Evolutionary conservation across 1,140 invertebrate species (phyloP).

Genomic region (Zaprionus inermis): DNA sequence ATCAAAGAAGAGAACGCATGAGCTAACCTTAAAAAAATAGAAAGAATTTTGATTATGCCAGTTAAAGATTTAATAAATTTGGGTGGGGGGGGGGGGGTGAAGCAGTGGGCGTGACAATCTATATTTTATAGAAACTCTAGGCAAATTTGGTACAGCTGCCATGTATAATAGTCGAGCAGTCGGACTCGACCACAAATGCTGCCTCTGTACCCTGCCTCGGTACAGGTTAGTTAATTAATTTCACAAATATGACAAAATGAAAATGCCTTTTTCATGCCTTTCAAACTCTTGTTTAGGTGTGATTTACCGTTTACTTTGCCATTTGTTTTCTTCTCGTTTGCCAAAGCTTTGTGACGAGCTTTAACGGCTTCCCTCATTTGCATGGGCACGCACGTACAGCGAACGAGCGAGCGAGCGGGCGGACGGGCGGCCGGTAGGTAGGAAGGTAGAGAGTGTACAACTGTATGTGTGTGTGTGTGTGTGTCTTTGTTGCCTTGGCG

Average conservation of each 20-base stretch:
- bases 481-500: too few relatives aligned
- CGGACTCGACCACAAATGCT: not conserved
- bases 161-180: not conserved
- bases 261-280: conserved; percentile 2
- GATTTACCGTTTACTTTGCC: not conserved
- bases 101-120: not conserved
- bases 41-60: too few relatives aligned
- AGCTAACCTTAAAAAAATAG: too few relatives aligned
- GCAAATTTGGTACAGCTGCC: not conserved
- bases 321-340: not conserved
- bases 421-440: too few relatives aligned
- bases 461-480: not conserved
- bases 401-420: not conserved
- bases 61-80: too few relatives aligned
- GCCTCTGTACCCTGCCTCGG: too few relatives aligned
- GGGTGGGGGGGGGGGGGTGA: too few relatives aligned
- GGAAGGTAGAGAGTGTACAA: not conserved
- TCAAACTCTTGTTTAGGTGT: not conserved
- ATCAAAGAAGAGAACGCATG: too few relatives aligned
- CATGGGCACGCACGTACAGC: not conserved
- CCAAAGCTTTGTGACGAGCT: conserved; percentile 1
- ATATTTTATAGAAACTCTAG: not conserved
- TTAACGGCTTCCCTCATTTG: conserved; percentile 6
- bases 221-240: not conserved
- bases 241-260: not conserved